Percentiles rank a stretch among this genome's conserved stretches.
Conservation (phyloP, 2,888 invertebrate species). For the Prenolepis imparis region DNA sequence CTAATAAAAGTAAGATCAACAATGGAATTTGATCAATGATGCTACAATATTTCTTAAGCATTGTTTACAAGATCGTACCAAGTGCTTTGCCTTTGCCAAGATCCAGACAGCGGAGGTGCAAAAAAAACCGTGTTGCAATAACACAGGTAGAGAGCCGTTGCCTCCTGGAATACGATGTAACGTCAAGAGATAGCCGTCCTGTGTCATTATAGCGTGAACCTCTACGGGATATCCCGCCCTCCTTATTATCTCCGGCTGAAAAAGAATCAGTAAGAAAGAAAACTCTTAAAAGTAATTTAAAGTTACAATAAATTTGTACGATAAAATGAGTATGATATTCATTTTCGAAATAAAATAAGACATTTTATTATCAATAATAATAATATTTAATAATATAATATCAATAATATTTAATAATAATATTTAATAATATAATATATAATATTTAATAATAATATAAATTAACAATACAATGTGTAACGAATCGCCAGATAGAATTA, state of each 20-base stretch:
- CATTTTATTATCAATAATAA: too few relatives aligned
- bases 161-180: constrained; percentile 93
- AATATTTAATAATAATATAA: too few relatives aligned
- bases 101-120: constrained; percentile 93
- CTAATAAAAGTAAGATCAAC: background rate
- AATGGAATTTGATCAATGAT: background rate
- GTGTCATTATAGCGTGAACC: constrained; percentile 91
- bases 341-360: background rate
- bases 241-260: constrained; percentile 87
- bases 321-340: background rate
- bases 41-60: background rate
- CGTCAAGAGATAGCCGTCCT: constrained; percentile 94
- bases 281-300: background rate
- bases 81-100: constrained; percentile 89
- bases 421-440: too few relatives aligned
- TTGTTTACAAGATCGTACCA: constrained; percentile 87
- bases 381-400: too few relatives aligned
- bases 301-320: background rate
- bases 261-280: constrained; percentile 57
- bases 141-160: constrained; percentile 87
- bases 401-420: too few relatives aligned
- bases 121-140: constrained; percentile 94
- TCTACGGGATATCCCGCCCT: constrained; percentile 91
- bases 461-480: too few relatives aligned
- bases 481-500: too few relatives aligned